Evolutionary conservation across 2,888 invertebrate species (phyloP).

Genomic region (Macrosiphum euphorbiae): DNA sequence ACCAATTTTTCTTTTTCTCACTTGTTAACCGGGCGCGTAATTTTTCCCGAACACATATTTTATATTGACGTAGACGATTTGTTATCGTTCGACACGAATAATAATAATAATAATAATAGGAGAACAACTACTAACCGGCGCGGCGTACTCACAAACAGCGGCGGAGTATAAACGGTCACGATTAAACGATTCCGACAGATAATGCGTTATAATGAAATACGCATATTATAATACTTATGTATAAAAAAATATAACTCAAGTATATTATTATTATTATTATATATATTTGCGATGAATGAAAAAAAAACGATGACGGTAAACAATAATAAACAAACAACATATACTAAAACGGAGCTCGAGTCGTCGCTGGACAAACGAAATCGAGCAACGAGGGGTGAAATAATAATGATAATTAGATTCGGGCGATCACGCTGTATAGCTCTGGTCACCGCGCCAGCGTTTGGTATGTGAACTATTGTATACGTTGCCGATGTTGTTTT

Average conservation of each 20-base stretch:
- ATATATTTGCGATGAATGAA: background rate
- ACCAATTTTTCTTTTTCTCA: background rate
- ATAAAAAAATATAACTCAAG: background rate
- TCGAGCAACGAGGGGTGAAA: background rate
- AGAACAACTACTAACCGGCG: background rate
- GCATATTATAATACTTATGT: too few species aligned
- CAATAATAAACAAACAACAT: background rate
- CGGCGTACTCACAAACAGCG: background rate
- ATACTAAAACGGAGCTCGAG: background rate
- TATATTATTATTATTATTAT: too few species aligned
- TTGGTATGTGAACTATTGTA: background rate
- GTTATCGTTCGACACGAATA: background rate
- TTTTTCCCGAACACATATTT: background rate
- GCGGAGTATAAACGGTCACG: conserved; percentile 9
- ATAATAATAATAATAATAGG: background rate
- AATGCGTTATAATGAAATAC: background rate
- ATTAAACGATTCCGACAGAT: conserved; percentile 42
- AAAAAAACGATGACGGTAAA: background rate
- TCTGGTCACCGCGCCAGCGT: background rate
- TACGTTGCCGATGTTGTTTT: background rate
- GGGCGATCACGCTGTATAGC: background rate
- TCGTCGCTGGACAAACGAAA: background rate
- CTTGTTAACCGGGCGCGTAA: background rate
- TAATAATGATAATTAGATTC: background rate
- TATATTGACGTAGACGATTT: background rate